Evolutionary conservation across 1,140 invertebrate species (phyloP).

Genomic region (Solen grandis): DNA sequence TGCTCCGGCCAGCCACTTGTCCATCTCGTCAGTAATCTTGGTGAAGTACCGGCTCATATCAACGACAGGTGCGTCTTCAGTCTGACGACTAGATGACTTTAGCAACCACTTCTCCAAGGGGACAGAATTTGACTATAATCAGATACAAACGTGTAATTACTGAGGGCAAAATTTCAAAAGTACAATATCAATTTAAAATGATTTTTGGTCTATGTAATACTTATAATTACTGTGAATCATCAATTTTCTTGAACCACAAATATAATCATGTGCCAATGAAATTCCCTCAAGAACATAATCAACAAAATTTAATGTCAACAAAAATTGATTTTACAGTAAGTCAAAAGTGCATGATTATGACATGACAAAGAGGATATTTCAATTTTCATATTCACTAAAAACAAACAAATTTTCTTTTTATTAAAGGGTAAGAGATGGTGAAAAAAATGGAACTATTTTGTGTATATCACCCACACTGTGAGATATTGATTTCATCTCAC

Average conservation of each 20-base stretch:
- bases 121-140: slow-evolving; percentile 1
- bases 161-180: not conserved
- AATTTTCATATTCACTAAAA: too few relatives aligned
- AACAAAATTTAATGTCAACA: too few relatives aligned
- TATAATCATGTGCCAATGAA: not conserved
- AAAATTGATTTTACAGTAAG: not conserved
- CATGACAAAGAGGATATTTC: too few relatives aligned
- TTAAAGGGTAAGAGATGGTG: too few relatives aligned
- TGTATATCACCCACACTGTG: too few relatives aligned
- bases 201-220: not conserved
- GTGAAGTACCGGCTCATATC: slow-evolving; percentile 45
- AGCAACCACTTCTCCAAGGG: slow-evolving; percentile 41
- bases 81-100: not conserved
- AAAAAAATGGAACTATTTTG: too few relatives aligned
- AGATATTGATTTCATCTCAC: too few relatives aligned
- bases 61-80: not conserved
- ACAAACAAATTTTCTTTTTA: too few relatives aligned
- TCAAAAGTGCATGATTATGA: not conserved
- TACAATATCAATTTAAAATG: not conserved
- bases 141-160: not conserved
- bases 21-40: slow-evolving; percentile 34
- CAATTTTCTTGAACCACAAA: not conserved
- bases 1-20: slow-evolving; percentile 22
- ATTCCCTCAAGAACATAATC: too few relatives aligned
- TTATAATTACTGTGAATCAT: not conserved